Evolutionary conservation across 2,888 invertebrate genomes (phyloP), one percentile per base, ranked within the genome.

Genomic region (Pyrocoelia pectoralis): DNA sequence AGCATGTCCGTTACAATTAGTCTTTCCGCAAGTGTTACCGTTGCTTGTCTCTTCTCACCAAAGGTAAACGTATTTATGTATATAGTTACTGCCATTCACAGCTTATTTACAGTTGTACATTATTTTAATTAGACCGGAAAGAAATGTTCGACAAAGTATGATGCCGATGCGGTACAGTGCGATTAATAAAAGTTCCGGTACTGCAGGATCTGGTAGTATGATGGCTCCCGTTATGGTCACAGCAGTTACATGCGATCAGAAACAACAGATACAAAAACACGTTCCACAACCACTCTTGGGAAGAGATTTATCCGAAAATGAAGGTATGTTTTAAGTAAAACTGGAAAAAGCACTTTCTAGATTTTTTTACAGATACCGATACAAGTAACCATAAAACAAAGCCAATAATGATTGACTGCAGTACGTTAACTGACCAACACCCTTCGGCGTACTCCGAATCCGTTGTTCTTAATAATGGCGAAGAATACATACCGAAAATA

Each of bases 1-100:
- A 95, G 95, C 80, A 95, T 97, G 93, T 95, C 95, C 57, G 94
- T 97, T 75, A 95, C 97, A 72, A 96, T 97, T 79, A 95, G 94
- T 66, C 87, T 98, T 70, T 95, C 95, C 73, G 97, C 96, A 68
- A 94, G 94, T 72, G 97, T 97, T 69, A 95, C 97, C 6, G 89
- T 97, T 61, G 93, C 91, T 59, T 97, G 97, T 80, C 87, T 98
- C 66, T 97, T 97, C 82, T 90, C 94, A 43, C 97, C 97, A 8
- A 97, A 98, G 88, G 90, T 96, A 82, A 87, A 19, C 8, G 2
- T 13, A 15, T 43, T 4, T 15, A 4, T 15, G 8, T n/a, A n/a
- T n/a, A n/a, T n/a, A n/a, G 24, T 24, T 28, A 19, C 6, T 9
- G 17, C 4, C 6, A 5, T 24, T 24, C 24, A 5, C 24, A 24